Percentiles rank a stretch among this genome's conserved stretches.
These are phyloP conservation scores for Malurus splendens DNA, from an alignment of 2,797 vertebrate species.

Conservation along the genomic window DNA sequence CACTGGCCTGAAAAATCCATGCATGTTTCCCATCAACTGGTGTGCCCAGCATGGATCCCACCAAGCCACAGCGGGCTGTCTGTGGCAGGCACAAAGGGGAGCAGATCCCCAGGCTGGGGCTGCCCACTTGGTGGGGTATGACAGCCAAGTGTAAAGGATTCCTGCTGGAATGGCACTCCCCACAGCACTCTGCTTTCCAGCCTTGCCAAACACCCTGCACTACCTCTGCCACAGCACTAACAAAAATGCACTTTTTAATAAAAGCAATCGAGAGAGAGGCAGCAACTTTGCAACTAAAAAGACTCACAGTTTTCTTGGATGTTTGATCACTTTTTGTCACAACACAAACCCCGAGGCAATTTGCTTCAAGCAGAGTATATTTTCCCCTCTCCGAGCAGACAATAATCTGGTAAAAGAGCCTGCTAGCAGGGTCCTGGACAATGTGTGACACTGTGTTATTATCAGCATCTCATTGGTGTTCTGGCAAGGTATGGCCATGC, in stretches of 20 bases:
- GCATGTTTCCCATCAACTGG: accelerated
- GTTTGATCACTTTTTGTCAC: not conserved
- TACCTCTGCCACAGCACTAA: not conserved
- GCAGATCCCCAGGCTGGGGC: not conserved
- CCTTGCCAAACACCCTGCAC: not conserved
- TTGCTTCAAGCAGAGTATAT: not conserved
- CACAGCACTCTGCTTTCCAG: not conserved
- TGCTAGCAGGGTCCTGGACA: not conserved
- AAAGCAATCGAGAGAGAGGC: not conserved
- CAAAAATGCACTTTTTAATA: not conserved
- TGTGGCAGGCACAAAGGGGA: not conserved
- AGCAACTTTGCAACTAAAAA: not conserved
- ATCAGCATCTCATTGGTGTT: not conserved
- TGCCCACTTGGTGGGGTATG: accelerated
- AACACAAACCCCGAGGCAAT: not conserved
- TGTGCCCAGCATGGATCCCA: accelerated
- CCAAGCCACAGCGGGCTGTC: accelerated
- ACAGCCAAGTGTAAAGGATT: not conserved
- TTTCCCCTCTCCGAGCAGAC: not conserved
- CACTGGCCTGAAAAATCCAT: accelerated
- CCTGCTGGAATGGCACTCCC: not conserved
- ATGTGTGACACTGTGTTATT: not conserved
- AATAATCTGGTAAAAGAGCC: not conserved
- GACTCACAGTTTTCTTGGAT: not conserved
- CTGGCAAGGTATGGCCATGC: accelerated